Evolutionary conservation across 2,888 invertebrate genomes (phyloP), one percentile per base, ranked within the genome.

Genomic region (Trichopria drosophilae): DNA sequence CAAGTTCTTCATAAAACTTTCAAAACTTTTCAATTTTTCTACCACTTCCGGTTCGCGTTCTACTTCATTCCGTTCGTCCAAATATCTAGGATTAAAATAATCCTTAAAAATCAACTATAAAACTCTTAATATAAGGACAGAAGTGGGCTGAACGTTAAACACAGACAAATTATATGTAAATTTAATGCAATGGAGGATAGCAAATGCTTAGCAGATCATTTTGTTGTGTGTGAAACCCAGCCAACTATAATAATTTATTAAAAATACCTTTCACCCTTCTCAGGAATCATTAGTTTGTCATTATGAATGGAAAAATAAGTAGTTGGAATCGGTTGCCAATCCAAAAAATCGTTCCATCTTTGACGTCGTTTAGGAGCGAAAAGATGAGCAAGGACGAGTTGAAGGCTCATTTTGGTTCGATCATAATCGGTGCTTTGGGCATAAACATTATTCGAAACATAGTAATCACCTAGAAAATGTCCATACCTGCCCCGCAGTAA

Each of bases 361-460:
- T 84, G 82, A 1, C 71, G 66, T 1, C 68, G 71, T 10, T 69
- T 60, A 0, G 86, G 86, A 1, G 84, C 85, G 69, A 82, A 89
- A 28, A 90, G 68, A 0, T 84, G 87, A 1, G 87, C 82, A 48
- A 87, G 73, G 3, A 85, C 84, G 19, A 85, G 76, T 55, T 85
- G 77, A 0, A 84, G 85, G 3, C 86, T 86, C 83, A 86, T 85
- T 72, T 89, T 81, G 0, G 90, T 88, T 36, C 90, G 78, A 39
- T 85, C 84, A 64, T 79, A 84, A 65, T 86, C 82, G 0, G 89
- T 87, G 24, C 85, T 86, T 35, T 81, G 77, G 6, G 82, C 75
- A 35, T 64, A 64, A 6, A 69, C 57, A 2, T 58, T 37, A 1
- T 63, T 54, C 0, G 78, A 73, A 0, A 76, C 60, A 60, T 81